Conservation (phyloP, 2,888 invertebrate genomes). For the Brachyptera risi region DNA sequence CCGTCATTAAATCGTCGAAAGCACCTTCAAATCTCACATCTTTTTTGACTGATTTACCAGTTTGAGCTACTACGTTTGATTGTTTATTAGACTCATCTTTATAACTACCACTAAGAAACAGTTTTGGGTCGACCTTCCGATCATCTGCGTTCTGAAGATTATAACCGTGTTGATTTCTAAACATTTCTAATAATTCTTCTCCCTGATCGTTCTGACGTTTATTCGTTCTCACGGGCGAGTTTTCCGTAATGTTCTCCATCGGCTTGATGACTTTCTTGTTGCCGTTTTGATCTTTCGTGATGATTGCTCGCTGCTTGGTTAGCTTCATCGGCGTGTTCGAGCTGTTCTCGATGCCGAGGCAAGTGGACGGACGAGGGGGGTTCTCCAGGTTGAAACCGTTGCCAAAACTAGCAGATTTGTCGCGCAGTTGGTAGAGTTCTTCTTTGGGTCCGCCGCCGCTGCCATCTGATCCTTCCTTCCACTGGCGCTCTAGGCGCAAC, state of each 20-base stretch:
- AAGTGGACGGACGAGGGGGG: conserved; percentile 58
- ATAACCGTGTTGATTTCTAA: background rate
- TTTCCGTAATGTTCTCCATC: conserved; percentile 1
- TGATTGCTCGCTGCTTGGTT: conserved; percentile 23
- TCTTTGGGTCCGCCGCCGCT: conserved; percentile 37
- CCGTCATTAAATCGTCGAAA: background rate
- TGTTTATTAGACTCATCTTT: no score
- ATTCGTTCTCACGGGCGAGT: background rate
- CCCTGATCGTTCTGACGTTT: background rate
- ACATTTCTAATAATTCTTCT: background rate
- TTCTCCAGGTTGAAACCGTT: conserved; percentile 66
- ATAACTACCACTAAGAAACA: no score
- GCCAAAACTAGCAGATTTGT: conserved; percentile 75
- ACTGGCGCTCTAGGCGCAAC: conserved; percentile 55
- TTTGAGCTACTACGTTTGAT: no score
- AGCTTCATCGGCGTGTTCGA: no score
- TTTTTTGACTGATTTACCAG: background rate
- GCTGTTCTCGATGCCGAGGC: conserved; percentile 50
- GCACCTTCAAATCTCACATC: background rate
- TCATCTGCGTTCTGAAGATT: background rate
- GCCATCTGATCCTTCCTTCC: conserved; percentile 44
- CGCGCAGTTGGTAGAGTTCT: conserved; percentile 57
- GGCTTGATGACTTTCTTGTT: conserved; percentile 33
- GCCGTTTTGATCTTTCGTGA: background rate
- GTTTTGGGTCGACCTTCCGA: background rate